phyloP scores from a whole-genome alignment of 2,113 vertebrate genomes.

The Pionites leucogaster region DNA sequence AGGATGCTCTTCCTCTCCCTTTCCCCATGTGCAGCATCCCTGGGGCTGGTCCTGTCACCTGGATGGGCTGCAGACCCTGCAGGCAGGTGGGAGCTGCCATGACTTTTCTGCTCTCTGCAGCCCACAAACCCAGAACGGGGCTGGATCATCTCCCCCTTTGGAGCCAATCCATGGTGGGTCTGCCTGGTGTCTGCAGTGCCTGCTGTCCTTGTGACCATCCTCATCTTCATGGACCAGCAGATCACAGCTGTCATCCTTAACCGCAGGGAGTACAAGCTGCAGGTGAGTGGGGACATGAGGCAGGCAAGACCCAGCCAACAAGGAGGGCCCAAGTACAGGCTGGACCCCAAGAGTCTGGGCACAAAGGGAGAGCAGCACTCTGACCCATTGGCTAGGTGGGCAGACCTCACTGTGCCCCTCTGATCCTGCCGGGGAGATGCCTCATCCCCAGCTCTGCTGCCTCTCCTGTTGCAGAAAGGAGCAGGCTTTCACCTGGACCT shows the following conservation, averaged over 20 bases:
- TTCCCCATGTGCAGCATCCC: background rate
- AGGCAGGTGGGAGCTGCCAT: background rate
- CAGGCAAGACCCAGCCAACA: fast-evolving
- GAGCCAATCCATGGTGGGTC: constrained; percentile 81
- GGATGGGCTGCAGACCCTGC: fast-evolving
- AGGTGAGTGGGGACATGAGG: constrained; percentile 52
- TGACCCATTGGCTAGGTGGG: fast-evolving
- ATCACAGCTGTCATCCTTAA: constrained; percentile 84
- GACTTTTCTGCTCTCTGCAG: constrained; percentile 13
- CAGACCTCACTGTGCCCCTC: background rate
- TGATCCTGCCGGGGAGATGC: constrained; percentile 17
- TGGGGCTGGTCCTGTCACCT: background rate
- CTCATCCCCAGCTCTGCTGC: fast-evolving
- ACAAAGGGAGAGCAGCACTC: background rate
- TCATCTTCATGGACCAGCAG: constrained; percentile 86
- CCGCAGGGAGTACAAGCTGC: constrained; percentile 75
- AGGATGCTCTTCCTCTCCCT: background rate
- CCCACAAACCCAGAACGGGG: constrained; percentile 68
- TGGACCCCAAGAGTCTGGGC: background rate
- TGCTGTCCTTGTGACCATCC: constrained; percentile 78
- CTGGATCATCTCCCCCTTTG: constrained; percentile 77
- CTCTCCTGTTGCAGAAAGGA: constrained; percentile 73
- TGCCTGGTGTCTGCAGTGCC: constrained; percentile 70
- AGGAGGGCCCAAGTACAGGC: background rate
- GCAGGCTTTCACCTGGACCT: constrained; percentile 83